Evolutionary conservation across 2,797 vertebrate species (phyloP), one percentile per base, ranked within the genome.

Genomic region (Brotula barbata): DNA sequence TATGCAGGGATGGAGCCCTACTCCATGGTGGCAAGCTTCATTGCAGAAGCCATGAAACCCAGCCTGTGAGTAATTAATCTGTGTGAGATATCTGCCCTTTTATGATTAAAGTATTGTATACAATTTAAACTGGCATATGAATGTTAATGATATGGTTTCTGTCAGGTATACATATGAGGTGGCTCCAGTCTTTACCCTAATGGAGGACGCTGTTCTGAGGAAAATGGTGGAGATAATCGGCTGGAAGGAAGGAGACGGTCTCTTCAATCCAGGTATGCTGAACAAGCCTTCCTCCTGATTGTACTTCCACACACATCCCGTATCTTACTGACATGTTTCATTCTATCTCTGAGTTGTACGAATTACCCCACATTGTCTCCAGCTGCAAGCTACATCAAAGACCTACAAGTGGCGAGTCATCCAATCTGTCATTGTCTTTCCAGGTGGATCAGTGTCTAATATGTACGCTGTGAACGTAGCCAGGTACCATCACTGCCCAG

Each of bases 391-490:
- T n/a, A n/a, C n/a, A n/a, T n/a, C n/a, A n/a, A n/a, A n/a, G n/a
- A n/a, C n/a, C n/a, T n/a, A n/a, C n/a, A n/a, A n/a, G n/a, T n/a
- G n/a, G n/a, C n/a, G n/a, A n/a, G n/a, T n/a, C n/a, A n/a, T n/a
- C n/a, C n/a, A n/a, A n/a, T n/a, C n/a, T n/a, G n/a, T 28, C 25
- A 28, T 28, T 4, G 25, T 73, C 56, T 81, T 71, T 85, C 15
- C 86, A 94, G 94, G 94, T 78, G 94, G 94, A 20, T 95, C 94
- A 6, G 83, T 94, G 80, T 95, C 94, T 62, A 95, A 95, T 71
- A 94, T 95, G 93, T 94, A 94, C 16, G 93, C 93, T 16, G 86
- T 95, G 78, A 94, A 95, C 61, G 73, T 95, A 36, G 93, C 93
- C 67, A 90, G 94, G 73, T 94, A 92, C 73, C 89, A 66, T 34